Evolutionary conservation across 2,113 vertebrate genomes (phyloP).

Genomic region (Ceuthmochares aereus): DNA sequence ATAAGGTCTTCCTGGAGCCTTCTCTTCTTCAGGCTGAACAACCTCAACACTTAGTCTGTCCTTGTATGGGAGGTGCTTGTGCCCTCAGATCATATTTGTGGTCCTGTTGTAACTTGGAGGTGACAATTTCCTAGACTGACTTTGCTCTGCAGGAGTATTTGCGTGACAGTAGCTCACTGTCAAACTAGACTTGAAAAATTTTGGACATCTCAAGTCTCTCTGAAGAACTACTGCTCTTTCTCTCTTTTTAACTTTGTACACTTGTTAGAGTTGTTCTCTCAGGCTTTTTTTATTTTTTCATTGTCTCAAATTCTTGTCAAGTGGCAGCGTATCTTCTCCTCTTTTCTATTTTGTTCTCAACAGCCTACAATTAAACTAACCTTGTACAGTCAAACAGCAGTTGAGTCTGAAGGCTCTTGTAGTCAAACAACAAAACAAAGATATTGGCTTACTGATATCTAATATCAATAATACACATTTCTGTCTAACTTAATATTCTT

Average conservation of each 20-base stretch:
- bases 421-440: background rate
- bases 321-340: background rate
- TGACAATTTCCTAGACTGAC: no score
- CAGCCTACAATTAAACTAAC: background rate
- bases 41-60: no score
- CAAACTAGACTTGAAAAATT: background rate
- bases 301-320: background rate
- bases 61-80: no score
- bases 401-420: background rate
- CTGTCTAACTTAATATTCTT: background rate
- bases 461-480: background rate
- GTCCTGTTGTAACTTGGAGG: no score
- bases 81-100: no score
- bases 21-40: no score
- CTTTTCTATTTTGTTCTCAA: background rate
- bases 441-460: no score
- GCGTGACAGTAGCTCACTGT: background rate
- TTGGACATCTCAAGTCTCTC: background rate
- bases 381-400: background rate
- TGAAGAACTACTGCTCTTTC: background rate
- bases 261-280: background rate
- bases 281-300: background rate
- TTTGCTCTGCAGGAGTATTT: background rate
- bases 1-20: no score
- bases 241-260: background rate